phyloP scores from a whole-genome alignment of 2,888 invertebrate genomes.

The Chalcosyrphus nemorum region DNA sequence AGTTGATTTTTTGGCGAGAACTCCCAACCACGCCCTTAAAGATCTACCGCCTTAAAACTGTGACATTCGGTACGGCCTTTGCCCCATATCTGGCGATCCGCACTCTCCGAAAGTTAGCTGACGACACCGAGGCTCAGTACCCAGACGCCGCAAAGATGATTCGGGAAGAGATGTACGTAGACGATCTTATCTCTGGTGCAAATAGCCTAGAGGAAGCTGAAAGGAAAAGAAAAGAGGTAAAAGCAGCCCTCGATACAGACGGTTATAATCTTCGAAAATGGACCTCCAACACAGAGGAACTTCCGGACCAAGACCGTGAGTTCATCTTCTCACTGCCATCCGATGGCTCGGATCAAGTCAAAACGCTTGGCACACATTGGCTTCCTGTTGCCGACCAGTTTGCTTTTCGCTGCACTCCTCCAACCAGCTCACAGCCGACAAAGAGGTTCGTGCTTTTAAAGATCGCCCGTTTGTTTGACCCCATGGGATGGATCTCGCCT shows the following conservation, averaged over 20 bases:
- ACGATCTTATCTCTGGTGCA: background rate
- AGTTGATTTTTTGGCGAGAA: background rate
- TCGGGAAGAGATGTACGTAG: background rate
- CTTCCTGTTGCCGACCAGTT: background rate
- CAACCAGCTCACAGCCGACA: background rate
- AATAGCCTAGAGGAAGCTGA: background rate
- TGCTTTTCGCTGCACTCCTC: background rate
- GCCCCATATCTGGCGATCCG: background rate
- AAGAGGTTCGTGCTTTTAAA: background rate
- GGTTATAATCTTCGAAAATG: background rate
- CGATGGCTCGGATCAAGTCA: background rate
- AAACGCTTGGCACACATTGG: background rate
- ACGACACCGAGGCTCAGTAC: background rate
- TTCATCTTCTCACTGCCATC: too few species aligned
- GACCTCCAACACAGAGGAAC: too few species aligned
- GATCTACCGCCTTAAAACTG: too few species aligned
- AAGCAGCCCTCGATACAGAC: too few species aligned
- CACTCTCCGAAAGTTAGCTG: background rate
- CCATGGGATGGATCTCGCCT: too few species aligned
- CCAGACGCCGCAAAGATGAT: background rate
- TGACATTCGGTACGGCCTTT: background rate
- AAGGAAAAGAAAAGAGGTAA: background rate
- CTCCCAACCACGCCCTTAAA: too few species aligned
- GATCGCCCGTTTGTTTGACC: background rate
- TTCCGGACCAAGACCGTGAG: too few species aligned